Evolutionary conservation across 35 echinoderm and acorn worm genomes (phyloP).

Genomic region (Anneissia japonica): DNA sequence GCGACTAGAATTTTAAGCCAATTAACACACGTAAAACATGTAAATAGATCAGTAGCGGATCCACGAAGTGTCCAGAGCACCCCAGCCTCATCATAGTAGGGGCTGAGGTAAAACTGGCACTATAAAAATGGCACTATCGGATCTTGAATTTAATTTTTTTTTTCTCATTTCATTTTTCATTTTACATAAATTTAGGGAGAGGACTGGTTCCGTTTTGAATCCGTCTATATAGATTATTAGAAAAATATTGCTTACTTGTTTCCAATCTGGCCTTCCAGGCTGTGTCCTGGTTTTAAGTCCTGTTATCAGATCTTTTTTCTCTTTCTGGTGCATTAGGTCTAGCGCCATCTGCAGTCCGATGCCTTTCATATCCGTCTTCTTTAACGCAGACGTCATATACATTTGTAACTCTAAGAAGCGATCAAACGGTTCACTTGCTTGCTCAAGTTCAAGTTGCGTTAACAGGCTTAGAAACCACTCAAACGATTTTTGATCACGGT

Average conservation of each 20-base stretch:
- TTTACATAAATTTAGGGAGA: not conserved
- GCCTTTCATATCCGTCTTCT: constrained; percentile 96
- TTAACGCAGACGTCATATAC: constrained; percentile 94
- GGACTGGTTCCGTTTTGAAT: not conserved
- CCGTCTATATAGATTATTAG: not conserved
- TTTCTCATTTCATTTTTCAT: not conserved
- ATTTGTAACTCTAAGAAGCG: constrained; percentile 92
- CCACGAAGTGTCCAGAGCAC: no score
- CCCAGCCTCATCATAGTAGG: not conserved
- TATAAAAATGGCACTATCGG: not conserved
- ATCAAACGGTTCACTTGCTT: constrained; percentile 74
- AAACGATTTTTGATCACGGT: constrained; percentile 91
- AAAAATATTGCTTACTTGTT: constrained; percentile 38
- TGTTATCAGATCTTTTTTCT: constrained; percentile 82
- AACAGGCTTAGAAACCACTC: constrained; percentile 96
- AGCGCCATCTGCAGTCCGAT: constrained; percentile 99
- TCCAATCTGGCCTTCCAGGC: constrained; percentile 88
- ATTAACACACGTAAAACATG: no score
- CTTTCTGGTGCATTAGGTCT: constrained; percentile 91
- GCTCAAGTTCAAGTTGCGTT: constrained; percentile 86
- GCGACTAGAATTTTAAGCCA: no score
- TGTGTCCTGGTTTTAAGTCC: constrained; percentile 95
- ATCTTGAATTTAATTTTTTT: not conserved
- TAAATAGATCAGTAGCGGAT: no score
- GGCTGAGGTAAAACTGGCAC: not conserved